phyloP scores from a whole-genome alignment of 2,797 vertebrate genomes.

The Ammospiza maritima region DNA sequence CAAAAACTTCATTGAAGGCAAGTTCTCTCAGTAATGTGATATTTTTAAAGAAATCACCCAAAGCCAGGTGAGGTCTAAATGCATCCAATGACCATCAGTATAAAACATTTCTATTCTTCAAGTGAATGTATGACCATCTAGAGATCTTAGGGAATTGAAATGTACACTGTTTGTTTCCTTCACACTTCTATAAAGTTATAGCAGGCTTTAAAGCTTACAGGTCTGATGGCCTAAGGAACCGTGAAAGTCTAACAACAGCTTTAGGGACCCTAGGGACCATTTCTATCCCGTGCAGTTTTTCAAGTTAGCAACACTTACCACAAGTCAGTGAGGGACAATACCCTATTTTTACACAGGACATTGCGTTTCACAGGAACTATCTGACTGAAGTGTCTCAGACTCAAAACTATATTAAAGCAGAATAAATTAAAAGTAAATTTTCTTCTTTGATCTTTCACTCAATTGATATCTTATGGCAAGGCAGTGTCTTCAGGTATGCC shows the following conservation, averaged over 20 bases:
- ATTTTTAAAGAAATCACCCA: conserved; percentile 51
- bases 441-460: not conserved
- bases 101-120: not conserved
- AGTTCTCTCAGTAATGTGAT: conserved; percentile 56
- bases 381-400: not conserved
- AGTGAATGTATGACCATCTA: not conserved
- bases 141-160: not conserved
- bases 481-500: not conserved
- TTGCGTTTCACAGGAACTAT: not conserved
- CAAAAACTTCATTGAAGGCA: conserved; percentile 58
- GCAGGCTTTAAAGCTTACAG: not conserved
- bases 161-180: not conserved
- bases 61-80: conserved; percentile 41
- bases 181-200: not conserved
- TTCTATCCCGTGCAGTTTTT: not conserved
- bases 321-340: not conserved
- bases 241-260: not conserved
- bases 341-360: not conserved
- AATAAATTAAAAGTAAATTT: not conserved
- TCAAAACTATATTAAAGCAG: not conserved
- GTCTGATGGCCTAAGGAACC: not conserved
- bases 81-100: not conserved
- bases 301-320: not conserved
- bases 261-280: not conserved
- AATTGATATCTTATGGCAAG: not conserved